Percentiles rank a stretch among this genome's conserved stretches.
Conservation (phyloP, 2,797 vertebrate species). For the Alcedo atthis region DNA sequence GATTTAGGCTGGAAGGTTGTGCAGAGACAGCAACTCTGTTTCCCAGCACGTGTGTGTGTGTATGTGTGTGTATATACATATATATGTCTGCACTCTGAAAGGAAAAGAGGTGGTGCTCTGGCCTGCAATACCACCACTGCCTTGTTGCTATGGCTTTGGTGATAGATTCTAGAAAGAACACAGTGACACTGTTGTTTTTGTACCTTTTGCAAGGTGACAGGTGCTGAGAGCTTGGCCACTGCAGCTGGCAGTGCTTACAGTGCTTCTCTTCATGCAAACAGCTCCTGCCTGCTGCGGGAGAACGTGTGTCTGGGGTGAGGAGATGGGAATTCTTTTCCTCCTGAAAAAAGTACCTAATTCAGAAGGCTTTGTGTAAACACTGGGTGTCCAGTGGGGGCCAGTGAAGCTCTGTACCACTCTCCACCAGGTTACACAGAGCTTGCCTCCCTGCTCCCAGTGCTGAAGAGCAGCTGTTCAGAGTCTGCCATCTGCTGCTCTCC, state of each 20-base stretch:
- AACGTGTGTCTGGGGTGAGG: neutral
- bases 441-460: neutral
- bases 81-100: neutral
- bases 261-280: neutral
- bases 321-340: neutral
- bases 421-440: neutral
- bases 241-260: no score
- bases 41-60: neutral
- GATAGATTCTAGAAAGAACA: neutral
- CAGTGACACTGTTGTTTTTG: neutral
- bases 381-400: neutral
- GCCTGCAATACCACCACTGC: neutral
- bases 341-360: neutral
- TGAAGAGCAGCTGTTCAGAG: neutral
- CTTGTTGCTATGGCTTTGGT: neutral
- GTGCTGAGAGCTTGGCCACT: neutral
- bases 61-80: neutral
- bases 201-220: neutral
- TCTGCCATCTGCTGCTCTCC: neutral
- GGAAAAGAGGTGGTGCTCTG: neutral
- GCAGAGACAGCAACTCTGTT: neutral
- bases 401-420: neutral
- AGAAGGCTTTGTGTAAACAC: neutral
- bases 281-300: neutral
- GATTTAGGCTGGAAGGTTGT: neutral